These are phyloP conservation scores for Dendrophyllia cribrosa DNA, from an alignment of 64 coral and sea anemone genomes.

Conservation along the genomic window DNA sequence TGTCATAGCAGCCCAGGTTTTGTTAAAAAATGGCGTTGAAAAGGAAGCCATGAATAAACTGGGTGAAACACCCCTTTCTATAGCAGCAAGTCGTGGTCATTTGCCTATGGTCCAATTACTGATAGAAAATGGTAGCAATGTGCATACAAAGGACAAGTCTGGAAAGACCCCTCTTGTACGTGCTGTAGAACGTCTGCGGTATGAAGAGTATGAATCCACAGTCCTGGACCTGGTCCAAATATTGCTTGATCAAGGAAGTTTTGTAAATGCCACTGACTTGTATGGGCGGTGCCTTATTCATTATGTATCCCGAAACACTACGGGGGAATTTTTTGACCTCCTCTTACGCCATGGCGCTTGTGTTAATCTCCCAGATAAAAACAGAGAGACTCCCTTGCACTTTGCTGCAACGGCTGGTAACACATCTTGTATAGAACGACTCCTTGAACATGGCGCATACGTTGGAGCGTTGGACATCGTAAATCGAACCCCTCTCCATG, in stretches of 20 bases:
- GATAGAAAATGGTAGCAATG: background rate
- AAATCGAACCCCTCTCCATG: slow-evolving; percentile 36
- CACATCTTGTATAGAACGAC: background rate
- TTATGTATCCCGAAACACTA: background rate
- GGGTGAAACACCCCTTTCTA: background rate
- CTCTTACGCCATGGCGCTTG: slow-evolving; percentile 27
- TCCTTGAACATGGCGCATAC: background rate
- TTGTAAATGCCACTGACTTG: background rate
- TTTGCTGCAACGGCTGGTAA: background rate
- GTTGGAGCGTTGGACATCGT: background rate
- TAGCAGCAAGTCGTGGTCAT: background rate
- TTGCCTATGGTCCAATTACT: background rate
- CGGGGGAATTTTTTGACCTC: background rate
- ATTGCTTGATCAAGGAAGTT: background rate
- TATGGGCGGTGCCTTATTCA: background rate
- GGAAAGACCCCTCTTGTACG: background rate
- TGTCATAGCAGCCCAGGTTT: background rate
- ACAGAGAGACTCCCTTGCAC: slow-evolving; percentile 20
- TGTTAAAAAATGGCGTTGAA: background rate
- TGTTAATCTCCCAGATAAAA: background rate
- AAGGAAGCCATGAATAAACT: background rate
- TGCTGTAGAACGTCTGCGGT: background rate
- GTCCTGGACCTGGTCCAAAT: too few species aligned
- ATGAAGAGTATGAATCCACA: background rate
- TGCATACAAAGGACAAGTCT: background rate